A percentile compares a stretch with the other conserved stretches of the same genome.
phyloP scores from a whole-genome alignment of 2,113 vertebrate species.

The Pterocles gutturalis region DNA sequence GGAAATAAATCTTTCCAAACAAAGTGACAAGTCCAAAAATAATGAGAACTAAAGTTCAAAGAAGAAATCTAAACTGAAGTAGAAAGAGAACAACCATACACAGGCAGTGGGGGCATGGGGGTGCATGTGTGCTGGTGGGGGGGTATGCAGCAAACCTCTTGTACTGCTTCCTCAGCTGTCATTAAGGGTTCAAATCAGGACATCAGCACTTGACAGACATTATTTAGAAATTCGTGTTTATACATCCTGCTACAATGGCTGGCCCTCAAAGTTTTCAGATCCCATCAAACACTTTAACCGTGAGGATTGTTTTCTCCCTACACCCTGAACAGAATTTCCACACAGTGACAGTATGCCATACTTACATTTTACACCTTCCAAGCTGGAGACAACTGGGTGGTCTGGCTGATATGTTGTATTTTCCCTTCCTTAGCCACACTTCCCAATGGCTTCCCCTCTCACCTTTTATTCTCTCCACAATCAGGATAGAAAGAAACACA shows the following conservation, averaged over 20 bases:
- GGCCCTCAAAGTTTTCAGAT: not conserved
- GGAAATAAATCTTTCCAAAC: conserved; percentile 80
- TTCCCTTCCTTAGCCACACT: not conserved
- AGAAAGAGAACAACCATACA: conserved; percentile 35
- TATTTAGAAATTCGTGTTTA: conserved; percentile 21
- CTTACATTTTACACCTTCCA: not conserved
- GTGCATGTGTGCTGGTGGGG: not conserved
- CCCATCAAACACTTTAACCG: not conserved
- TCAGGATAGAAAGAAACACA: not conserved
- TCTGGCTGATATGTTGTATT: not conserved
- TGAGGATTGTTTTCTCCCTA: not conserved
- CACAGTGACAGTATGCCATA: not conserved
- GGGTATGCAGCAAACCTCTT: not conserved
- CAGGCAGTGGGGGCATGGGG: not conserved
- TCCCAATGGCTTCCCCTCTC: not conserved
- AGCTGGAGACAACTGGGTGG: not conserved
- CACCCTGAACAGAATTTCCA: not conserved
- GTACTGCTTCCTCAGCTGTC: not conserved
- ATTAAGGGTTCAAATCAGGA: conserved; percentile 73
- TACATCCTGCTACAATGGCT: not conserved
- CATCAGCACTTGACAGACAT: conserved; percentile 3
- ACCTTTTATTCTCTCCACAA: conserved; percentile 2
- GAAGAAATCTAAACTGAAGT: conserved; percentile 75
- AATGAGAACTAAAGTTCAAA: conserved; percentile 81
- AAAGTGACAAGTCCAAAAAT: conserved; percentile 80